A percentile compares a stretch with the other conserved stretches of the same genome.
Conservation (phyloP, 1,140 invertebrate genomes). For the Saccostrea echinata region DNA sequence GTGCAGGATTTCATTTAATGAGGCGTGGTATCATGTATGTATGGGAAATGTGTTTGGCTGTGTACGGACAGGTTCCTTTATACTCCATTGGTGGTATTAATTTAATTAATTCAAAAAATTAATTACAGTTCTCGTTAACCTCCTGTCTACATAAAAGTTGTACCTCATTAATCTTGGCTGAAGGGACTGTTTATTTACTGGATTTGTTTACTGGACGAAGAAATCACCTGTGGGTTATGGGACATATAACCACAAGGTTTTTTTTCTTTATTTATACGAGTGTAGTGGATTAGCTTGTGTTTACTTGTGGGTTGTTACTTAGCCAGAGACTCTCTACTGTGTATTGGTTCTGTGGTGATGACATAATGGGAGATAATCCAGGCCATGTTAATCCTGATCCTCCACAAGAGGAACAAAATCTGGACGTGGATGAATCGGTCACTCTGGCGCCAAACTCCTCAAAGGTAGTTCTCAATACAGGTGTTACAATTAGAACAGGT, state of each 20-base stretch:
- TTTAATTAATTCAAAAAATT: neutral
- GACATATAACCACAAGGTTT: neutral
- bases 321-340: neutral
- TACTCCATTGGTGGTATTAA: neutral
- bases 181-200: neutral
- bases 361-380: conserved; percentile 32
- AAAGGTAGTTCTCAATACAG: neutral
- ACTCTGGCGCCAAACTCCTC: neutral
- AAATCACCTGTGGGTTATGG: neutral
- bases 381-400: conserved; percentile 5
- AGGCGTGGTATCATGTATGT: neutral
- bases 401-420: neutral
- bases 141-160: neutral
- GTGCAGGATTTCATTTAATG: neutral
- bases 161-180: neutral
- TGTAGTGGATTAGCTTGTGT: neutral
- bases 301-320: neutral
- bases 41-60: neutral
- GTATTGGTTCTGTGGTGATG: neutral
- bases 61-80: neutral
- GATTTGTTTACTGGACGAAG: conserved; percentile 17
- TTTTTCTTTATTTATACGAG: neutral
- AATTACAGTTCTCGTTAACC: conserved; percentile 4
- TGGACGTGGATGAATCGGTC: neutral
- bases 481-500: neutral